Evolutionary conservation across 2,888 invertebrate genomes (phyloP).

Genomic region (Nephrotoma flavescens): DNA sequence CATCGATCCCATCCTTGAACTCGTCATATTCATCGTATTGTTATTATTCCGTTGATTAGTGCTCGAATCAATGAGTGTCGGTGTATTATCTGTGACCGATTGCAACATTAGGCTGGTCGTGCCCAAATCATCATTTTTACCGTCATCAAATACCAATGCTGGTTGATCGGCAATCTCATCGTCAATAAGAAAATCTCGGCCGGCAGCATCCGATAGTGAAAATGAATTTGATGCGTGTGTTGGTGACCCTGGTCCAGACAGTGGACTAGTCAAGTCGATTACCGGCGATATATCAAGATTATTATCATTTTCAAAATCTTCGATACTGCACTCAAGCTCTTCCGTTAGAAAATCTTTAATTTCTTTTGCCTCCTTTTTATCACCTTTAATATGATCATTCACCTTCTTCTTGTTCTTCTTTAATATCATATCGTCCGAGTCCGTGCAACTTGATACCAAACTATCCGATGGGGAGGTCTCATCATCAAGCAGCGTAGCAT

Average conservation of each 20-base stretch:
- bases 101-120: not conserved
- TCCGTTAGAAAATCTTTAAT: constrained; percentile 25
- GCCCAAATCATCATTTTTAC: not conserved
- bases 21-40: not conserved
- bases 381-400: constrained; percentile 14
- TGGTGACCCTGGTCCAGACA: constrained; percentile 55
- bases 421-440: constrained; percentile 24
- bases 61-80: not conserved
- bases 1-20: not conserved
- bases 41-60: not conserved
- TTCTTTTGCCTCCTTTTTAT: constrained; percentile 16
- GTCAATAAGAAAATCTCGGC: constrained; percentile 67
- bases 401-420: constrained; percentile 20
- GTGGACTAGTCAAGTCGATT: constrained; percentile 32
- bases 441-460: constrained; percentile 37
- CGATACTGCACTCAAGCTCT: constrained; percentile 14
- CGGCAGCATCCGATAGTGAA: constrained; percentile 54
- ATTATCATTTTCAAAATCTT: constrained; percentile 29
- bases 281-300: constrained; percentile 33
- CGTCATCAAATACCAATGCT: constrained; percentile 46
- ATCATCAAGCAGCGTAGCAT: constrained; percentile 57
- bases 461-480: constrained; percentile 75
- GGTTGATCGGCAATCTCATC: constrained; percentile 89
- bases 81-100: constrained; percentile 5
- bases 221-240: constrained; percentile 65